Evolutionary conservation across 2,888 invertebrate species (phyloP), one percentile per base, ranked within the genome.

Genomic region (Calliopum simillimum): DNA sequence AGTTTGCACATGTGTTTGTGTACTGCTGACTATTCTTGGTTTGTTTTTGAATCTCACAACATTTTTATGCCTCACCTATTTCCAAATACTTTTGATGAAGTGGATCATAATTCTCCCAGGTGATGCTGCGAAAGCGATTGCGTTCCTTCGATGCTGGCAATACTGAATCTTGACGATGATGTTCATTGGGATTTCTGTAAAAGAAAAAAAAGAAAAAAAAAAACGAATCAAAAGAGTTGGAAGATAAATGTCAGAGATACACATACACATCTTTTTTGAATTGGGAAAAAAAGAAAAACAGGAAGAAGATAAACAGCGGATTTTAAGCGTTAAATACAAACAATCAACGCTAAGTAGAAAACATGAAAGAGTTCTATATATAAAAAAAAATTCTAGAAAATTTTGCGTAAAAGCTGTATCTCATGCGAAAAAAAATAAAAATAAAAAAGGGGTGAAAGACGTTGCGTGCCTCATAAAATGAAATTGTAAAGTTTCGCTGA

Each of bases 81-180:
- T 95, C 95, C 81, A 97, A 89, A 87, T 96, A 97, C 85, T 96
- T 96, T 84, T 97, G 96, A 88, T 96, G 95, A 73, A 94, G 92
- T 1, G 94, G 93, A 85, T 96, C 96, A 87, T 97, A 97, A 82
- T 94, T 93, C 78, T 96, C 96, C 98, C 98, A 98, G 65, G 89
- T 90, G 78, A 94, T 90, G 76, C 92, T 93, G 65, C 94, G 90
- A 86, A 95, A 94, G 80, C 94, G 91, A 88, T 93, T 95, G 76
- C 93, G 90, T 82, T 96, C 96, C 81, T 93, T 91, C 66, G 94
- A 94, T 59, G 93, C 92, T 4, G 93, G 92, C 74, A 94, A 87
- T 63, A 91, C 88, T 0, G 91, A 90, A 81, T 95, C 94, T 82
- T 92, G 92, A 33, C 92, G 92, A 79, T 91, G 90, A 84, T 93